Base-by-base conservation (phyloP, 92 coral and sea anemone genomes). In the Nematostella vectensis region DNA sequence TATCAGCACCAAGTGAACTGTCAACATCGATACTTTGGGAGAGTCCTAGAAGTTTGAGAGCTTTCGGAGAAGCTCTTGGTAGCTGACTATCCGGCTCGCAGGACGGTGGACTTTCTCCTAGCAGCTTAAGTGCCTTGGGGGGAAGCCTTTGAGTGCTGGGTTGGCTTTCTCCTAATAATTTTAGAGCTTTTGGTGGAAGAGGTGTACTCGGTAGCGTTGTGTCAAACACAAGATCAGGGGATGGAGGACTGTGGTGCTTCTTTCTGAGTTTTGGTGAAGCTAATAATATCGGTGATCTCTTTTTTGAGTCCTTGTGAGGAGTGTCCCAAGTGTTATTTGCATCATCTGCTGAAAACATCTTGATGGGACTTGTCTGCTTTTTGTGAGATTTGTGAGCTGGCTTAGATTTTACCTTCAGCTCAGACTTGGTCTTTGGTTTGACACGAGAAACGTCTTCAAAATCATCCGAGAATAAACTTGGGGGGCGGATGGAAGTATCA, bases 151-250 rank as follows among this genome's bases (percentile, higher is more conserved):
- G 37, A 29, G 58, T 47, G 29, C 30, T 53, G 29, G 4, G 40
- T 16, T 33, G 50, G 47, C n/a, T 55, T 31, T 44, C 24, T 44
- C 67, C 67, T 10, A 61, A 47, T 27, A 61, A 51, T 54, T 30
- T 55, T 18, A 75, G 76, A 16, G 72, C 53, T 43, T 61, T 61
- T 48, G 76, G 71, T 16, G 70, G 57, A 3, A 59, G 63, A n/a
- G 82, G 70, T 15, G 70, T 47, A 3, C 31, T 17, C 16, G 63
- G 63, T 37, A 58, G 23, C 4, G 11, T 45, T 19, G 23, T 45
- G 23, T 45, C 51, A 4, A 19, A 22, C 18, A 9, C 51, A 22
- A 22, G 51, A 4, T 45, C 51, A 4, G 51, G 9, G 9, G 18
- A 11, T 9, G 51, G 18, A 45, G 9, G 51, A 19, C 23, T 45